Evolutionary conservation across 2,888 invertebrate species (phyloP), one percentile per base, ranked within the genome.

Genomic region (Cyrtodaria siliqua): DNA sequence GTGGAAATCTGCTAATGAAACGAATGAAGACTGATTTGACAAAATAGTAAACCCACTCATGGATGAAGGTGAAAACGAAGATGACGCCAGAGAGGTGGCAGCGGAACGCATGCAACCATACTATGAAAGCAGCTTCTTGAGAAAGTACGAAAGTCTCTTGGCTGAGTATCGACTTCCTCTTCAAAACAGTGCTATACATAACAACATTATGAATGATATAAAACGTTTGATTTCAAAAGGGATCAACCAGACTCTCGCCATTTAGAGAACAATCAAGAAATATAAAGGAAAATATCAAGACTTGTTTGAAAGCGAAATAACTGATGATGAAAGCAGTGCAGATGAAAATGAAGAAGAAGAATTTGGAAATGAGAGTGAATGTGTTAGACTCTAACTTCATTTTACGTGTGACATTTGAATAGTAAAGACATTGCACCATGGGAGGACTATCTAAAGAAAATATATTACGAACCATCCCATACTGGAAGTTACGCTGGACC

Each of bases 371-470:
- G 49, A 42, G 9, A 50, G 9, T 23, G 33, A 8, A 44, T n/a
- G 42, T 8, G 12, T 24, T 29, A 44, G 3, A 18, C 20, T 27
- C 2, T n/a, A 26, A 1, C 2, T 24, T 56, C 47, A 66, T 64
- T 64, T 55, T 12, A 20, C 23, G 6, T 27, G 44, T 64, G 47
- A 27, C 29, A 20, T 16, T 47, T 20, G 40, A 29, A 2, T 8
- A n/a, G 49, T n/a, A 26, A 20, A 33, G 27, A 55, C 52, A 52
- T 52, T 9, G 52, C 52, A 8, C 52, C 40, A 12, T 66, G 64
- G 64, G 12, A 56, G 23, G 64, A 66, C 18, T 66, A 56, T 56
- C 47, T 66, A 56, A 66, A 56, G 23, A 55, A 42, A 66, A 64
- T 64, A 16, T 64, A 64, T 52, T 63, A 49, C n/a, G 63, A 66